Conservation (phyloP, 2,888 invertebrate genomes). For the Calliopum simillimum region DNA sequence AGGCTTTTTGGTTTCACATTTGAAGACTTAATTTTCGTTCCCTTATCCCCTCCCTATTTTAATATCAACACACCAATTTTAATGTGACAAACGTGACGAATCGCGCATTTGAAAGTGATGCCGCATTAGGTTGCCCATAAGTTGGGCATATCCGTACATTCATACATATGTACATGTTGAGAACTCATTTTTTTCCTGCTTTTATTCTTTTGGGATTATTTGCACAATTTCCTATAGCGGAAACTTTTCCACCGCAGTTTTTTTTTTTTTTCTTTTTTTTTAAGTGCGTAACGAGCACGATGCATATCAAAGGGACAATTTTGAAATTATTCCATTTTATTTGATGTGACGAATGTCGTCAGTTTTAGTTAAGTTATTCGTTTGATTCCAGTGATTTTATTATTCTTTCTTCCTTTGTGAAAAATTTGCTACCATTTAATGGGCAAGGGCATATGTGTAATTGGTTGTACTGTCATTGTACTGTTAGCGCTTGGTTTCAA, state of each 20-base stretch:
- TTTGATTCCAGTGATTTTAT: not conserved
- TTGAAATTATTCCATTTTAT: slow-evolving; percentile 23
- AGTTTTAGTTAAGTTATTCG: slow-evolving; percentile 12
- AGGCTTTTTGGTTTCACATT: slow-evolving; percentile 26
- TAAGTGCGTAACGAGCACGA: not conserved
- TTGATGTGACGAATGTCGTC: slow-evolving; percentile 15
- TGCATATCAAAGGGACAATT: not conserved
- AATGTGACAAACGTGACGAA: slow-evolving; percentile 36
- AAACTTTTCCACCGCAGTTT: not conserved
- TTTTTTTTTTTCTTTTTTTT: not conserved
- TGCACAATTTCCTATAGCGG: slow-evolving; percentile 4
- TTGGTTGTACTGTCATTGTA: not conserved
- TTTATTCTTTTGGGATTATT: not conserved
- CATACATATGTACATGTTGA: too few relatives aligned
- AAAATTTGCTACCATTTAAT: too few relatives aligned
- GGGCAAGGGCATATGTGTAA: too few relatives aligned
- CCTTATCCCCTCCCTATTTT: not conserved
- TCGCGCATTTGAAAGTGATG: slow-evolving; percentile 25
- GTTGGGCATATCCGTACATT: too few relatives aligned
- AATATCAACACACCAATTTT: not conserved
- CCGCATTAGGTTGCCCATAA: slow-evolving; percentile 20
- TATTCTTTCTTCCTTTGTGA: too few relatives aligned
- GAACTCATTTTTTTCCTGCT: not conserved
- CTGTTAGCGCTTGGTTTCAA: not conserved
- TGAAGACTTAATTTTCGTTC: slow-evolving; percentile 13